These are phyloP conservation scores for Galerucella pusilla DNA, from an alignment of 2,888 invertebrate genomes.

Conservation along the genomic window DNA sequence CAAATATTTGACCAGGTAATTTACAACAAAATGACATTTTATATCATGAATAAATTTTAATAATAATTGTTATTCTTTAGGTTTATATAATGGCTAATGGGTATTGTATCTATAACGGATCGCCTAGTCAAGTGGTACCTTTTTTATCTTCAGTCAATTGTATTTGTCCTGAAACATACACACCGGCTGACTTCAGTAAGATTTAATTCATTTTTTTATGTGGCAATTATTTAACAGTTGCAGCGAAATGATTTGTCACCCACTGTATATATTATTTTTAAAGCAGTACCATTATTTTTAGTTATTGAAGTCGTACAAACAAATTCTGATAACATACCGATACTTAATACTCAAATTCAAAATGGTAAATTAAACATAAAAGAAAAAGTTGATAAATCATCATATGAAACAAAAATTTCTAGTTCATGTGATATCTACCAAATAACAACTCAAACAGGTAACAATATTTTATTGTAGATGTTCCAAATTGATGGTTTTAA, in stretches of 20 bases:
- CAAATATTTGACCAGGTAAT: conserved; percentile 76
- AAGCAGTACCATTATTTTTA: conserved; percentile 41
- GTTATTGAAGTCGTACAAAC: conserved; percentile 64
- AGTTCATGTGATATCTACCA: conserved; percentile 49
- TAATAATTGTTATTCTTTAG: conserved; percentile 35
- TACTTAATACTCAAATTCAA: conserved; percentile 58
- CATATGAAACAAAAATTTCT: conserved; percentile 16
- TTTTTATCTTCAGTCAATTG: conserved; percentile 74
- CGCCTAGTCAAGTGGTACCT: conserved; percentile 75
- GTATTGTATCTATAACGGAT: conserved; percentile 76
- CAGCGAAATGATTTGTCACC: too few relatives aligned
- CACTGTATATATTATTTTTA: too few relatives aligned
- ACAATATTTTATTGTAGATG: conserved; percentile 14
- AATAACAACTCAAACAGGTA: conserved; percentile 49
- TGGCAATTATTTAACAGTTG: too few relatives aligned
- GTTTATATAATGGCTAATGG: conserved; percentile 71
- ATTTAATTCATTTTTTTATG: neutral
- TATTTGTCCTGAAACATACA: conserved; percentile 80
- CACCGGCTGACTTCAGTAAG: conserved; percentile 79
- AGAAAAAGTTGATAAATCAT: conserved; percentile 31
- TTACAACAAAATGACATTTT: too few relatives aligned
- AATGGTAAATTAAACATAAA: conserved; percentile 62
- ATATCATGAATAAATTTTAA: neutral
- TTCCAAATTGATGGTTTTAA: too few relatives aligned
- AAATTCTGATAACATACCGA: conserved; percentile 55